Evolutionary conservation across 2,888 invertebrate species (phyloP).

Genomic region (Hydrotaea cyrtoneurina): DNA sequence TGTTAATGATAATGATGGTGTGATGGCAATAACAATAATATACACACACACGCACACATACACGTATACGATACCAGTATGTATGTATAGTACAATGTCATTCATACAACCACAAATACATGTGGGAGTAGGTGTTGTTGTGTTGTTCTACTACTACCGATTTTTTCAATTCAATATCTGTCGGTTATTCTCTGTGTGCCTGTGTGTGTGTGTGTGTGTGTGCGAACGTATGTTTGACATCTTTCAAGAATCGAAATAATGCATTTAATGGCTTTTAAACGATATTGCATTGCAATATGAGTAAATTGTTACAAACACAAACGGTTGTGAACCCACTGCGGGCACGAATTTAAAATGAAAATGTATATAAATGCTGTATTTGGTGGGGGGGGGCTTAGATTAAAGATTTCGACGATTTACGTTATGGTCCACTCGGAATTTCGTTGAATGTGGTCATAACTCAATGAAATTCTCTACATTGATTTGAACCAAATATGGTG

Average conservation of each 20-base stretch:
- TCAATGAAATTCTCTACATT: too few relatives aligned
- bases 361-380: too few relatives aligned
- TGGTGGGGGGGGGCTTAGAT: too few relatives aligned
- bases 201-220: background rate
- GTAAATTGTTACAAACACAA: conserved; percentile 15
- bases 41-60: conserved; percentile 17
- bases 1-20: conserved; percentile 58
- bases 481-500: too few relatives aligned
- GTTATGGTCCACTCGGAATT: too few relatives aligned
- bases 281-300: conserved; percentile 55
- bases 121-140: background rate
- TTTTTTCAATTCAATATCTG: conserved; percentile 28
- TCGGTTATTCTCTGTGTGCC: conserved; percentile 6
- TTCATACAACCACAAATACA: background rate
- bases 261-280: conserved; percentile 66
- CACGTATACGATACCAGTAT: conserved; percentile 5
- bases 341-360: background rate
- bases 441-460: too few relatives aligned
- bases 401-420: too few relatives aligned
- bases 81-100: background rate
- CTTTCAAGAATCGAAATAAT: conserved; percentile 61
- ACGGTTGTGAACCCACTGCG: background rate
- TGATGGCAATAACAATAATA: conserved; percentile 54
- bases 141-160: conserved; percentile 1
- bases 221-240: conserved; percentile 45